Evolutionary conservation across 2,797 vertebrate genomes (phyloP), one percentile per base, ranked within the genome.

Genomic region (Lagodon rhomboides): DNA sequence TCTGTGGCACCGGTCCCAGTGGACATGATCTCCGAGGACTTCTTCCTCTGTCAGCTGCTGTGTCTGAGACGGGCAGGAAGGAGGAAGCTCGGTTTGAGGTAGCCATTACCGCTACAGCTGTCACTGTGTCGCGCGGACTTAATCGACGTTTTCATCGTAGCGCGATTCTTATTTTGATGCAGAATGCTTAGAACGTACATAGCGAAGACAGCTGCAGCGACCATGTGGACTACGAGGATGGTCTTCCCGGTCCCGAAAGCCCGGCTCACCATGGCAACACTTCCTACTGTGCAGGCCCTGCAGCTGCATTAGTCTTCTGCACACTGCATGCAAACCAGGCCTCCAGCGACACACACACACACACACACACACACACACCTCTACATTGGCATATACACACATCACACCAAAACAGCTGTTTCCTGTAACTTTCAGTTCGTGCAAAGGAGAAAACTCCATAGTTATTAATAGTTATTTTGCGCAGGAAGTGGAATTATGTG

Each of bases 211-310:
- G 88, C 87, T 87, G 82, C 87, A 77, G 23, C 79, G 91, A 83
- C 86, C 87, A 71, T 70, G 80, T 68, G 84, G 82, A 81, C 84
- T 67, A 71, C 63, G 85, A 89, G 81, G 87, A 91, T 73, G 83
- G 85, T 90, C 87, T 91, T 90, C 83, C 71, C 83, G 93, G 92
- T 87, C 88, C 84, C 60, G 81, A 87, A 82, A 87, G 90, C 87
- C 89, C 74, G 58, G 80, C 90, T 95, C 94, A 93, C 94, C 95
- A 95, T 95, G 94, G 94, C 94, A 95, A 96, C 94, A 87, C 93
- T 90, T 94, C 93, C 91, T 89, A 88, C 94, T 92, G 93, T 74
- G 92, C 84, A 87, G 86, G 87, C 89, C 91, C 87, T 83, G 90
- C 92, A 95, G 95, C 93, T 95, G 92, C 91, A 91, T 88, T 79